Evolutionary conservation across 2,113 vertebrate genomes (phyloP), one percentile per base, ranked within the genome.

Genomic region (Nothocercus nigrocapillus): DNA sequence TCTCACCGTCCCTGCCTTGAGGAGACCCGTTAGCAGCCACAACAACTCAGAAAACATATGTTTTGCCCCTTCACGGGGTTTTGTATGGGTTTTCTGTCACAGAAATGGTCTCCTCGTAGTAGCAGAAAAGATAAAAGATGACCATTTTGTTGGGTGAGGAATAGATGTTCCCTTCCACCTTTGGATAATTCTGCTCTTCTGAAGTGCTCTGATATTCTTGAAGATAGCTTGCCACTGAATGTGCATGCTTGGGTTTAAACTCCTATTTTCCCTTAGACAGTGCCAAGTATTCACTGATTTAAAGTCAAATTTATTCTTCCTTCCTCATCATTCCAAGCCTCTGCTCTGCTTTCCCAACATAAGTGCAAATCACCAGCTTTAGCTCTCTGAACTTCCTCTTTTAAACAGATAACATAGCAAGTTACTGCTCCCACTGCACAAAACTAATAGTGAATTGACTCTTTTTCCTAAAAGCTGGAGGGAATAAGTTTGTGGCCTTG

Each of bases 1-100:
- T 20, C 85, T 84, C 49, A 82, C 84, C 85, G 95, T 84, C 56
- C 34, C 62, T 94, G 73, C 72, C 40, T 3, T 25, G 74, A 94
- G 89, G 74, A 91, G 54, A 40, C 53, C 7, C 0, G 32, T 92
- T 85, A 94, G 61, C 42, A 68, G 69, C 42, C 62, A 88, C 68
- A 90, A 28, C 28, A 85, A n/a, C 45, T 84, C 40, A 45, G 45
- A 69, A 95, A 93, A 78, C 77, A 49, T 86, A 53, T 45, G 70
- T 77, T 96, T 94, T 70, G 13, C 67, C 30, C 58, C 22, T 88
- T 44, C 34, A 5, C 10, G 21, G 49, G 21, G 15, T 51, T 83
- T 72, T 58, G 54, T 32, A 18, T 45, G 2, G 42, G 34, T 77
- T 22, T 22, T 22, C 40, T 4, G 19, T 73, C 62, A 76, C 66